phyloP scores from a whole-genome alignment of 2,113 vertebrate species.

The Anarrhichthys ocellatus region DNA sequence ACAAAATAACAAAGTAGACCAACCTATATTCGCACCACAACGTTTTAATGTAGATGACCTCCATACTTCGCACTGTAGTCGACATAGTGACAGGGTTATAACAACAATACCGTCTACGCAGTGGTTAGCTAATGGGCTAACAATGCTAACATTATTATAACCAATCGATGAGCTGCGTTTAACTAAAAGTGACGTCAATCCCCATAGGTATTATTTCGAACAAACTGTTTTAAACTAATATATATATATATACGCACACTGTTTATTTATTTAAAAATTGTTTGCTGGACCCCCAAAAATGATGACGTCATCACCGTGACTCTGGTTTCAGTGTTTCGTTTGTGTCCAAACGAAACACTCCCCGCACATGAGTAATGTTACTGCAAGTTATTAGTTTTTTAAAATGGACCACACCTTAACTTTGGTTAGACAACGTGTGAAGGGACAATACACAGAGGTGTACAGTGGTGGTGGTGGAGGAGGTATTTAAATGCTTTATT shows the following conservation, averaged over 20 bases:
- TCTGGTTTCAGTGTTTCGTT: background rate
- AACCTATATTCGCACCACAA: too few species aligned
- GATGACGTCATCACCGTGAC: background rate
- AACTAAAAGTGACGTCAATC: background rate
- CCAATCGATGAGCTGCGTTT: background rate
- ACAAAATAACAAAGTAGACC: too few species aligned
- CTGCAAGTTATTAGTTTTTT: too few species aligned
- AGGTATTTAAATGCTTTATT: background rate
- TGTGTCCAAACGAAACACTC: background rate
- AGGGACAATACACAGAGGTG: background rate
- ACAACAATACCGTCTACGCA: conserved; percentile 11
- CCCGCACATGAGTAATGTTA: background rate
- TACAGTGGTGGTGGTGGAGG: background rate
- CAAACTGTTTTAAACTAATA: background rate
- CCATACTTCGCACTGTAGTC: too few species aligned
- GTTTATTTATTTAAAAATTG: background rate
- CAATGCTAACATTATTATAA: conserved; percentile 21
- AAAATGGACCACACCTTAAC: background rate
- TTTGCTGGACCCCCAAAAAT: too few species aligned
- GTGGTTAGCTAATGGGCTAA: conserved; percentile 28
- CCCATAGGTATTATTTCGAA: too few species aligned
- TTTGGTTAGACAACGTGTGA: background rate
- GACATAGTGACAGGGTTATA: too few species aligned
- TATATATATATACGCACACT: too few species aligned
- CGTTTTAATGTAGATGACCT: too few species aligned